Evolutionary conservation across 2,113 vertebrate genomes (phyloP), one percentile per base, ranked within the genome.

Genomic region (Syngnathus scovelli): DNA sequence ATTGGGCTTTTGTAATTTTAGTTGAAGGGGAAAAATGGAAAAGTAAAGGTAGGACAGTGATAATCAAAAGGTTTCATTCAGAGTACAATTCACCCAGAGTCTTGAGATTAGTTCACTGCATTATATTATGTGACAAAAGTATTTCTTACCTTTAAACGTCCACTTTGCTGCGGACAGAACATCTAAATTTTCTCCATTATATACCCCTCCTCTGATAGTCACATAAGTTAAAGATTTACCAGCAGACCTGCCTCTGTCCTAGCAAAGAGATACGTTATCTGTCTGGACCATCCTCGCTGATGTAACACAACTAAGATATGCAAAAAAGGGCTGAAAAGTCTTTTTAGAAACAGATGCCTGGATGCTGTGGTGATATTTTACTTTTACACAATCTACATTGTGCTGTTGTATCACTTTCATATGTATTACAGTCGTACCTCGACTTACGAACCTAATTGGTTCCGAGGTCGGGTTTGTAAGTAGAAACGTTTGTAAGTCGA

Each of bases 181-280:
- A 36, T 1, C 52, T 10, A 55, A 69, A 68, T 7, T 0, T n/a
- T 7, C 52, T 39, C 55, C 39, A 18, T 82, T 88, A 78, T 91
- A 89, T 90, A 83, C 36, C 38, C 52, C 27, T 69, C 52, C 27
- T 44, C 52, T 36, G 37, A 54, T 8, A 70, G 63, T 81, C 83
- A 64, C 38, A 33, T 2, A 0, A 15, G 68, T 85, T 21, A 89
- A 86, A 80, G 1, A 88, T 90, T 89, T 84, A 84, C 82, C 51
- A 2, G 64, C 55, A 2, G 64, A 46, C 10, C 33, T 27, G 23
- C 51, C 51, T 75, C 46, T 69, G 74, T 67, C 21, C 64, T 15
- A 7, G 36, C 52, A 52, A 7, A 55, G 13, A 59, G 37, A 78
- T 77, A 67, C 7, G 39, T 9, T 67, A 65, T 72, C 64, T 64